Percentiles rank a stretch among this genome's conserved stretches.
These are phyloP conservation scores for Zapus hudsonius DNA, from an alignment of 2,113 vertebrate genomes.

Conservation along the genomic window DNA sequence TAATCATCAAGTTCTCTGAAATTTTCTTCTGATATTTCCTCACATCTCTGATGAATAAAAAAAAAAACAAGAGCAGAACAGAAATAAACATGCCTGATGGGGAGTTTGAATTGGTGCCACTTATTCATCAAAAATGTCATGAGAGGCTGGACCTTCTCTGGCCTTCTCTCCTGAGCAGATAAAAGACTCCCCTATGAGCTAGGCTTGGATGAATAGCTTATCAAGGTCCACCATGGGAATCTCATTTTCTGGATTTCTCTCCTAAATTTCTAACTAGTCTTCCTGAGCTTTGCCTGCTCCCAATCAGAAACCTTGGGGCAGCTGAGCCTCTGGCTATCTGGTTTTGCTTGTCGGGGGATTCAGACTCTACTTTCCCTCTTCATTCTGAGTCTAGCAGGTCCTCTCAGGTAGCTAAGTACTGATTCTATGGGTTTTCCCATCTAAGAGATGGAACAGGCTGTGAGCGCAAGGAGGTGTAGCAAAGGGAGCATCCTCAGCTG, in stretches of 20 bases:
- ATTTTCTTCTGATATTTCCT: background rate
- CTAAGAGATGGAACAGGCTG: background rate
- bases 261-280: background rate
- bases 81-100: background rate
- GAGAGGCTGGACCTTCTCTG: background rate
- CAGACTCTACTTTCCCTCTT: background rate
- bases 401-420: background rate
- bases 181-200: background rate
- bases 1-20: background rate
- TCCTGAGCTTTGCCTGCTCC: background rate
- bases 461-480: background rate
- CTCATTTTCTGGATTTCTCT: background rate
- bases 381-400: background rate
- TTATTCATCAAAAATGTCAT: background rate
- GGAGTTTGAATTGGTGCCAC: background rate
- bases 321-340: background rate
- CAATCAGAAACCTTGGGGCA: background rate
- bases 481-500: background rate
- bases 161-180: background rate
- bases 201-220: background rate
- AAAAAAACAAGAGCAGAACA: background rate
- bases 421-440: background rate
- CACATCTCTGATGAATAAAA: too few species aligned
- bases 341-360: background rate
- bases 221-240: background rate